These are phyloP conservation scores for Delphinapterus leucas DNA, from an alignment of 2,113 vertebrate species.

Conservation along the genomic window DNA sequence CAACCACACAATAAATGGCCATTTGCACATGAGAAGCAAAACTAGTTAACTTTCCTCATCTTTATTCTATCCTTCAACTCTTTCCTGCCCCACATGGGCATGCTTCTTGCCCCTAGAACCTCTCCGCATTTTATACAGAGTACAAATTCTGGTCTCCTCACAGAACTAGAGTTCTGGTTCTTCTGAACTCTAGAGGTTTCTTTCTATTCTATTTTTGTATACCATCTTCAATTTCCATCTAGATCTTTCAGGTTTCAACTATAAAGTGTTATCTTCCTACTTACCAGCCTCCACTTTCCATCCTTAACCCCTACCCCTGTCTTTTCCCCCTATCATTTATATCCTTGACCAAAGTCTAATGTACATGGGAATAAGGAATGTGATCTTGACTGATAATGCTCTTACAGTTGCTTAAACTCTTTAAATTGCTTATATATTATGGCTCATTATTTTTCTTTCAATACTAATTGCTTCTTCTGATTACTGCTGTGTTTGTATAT, in stretches of 20 bases:
- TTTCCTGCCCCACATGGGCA: background rate
- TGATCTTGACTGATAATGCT: background rate
- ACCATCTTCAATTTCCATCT: background rate
- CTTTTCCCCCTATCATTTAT: background rate
- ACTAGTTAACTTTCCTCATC: background rate
- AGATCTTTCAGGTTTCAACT: background rate
- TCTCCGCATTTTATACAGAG: background rate
- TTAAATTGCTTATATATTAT: background rate
- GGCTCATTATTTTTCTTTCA: constrained; percentile 26
- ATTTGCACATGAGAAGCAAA: background rate
- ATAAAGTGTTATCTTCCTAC: background rate
- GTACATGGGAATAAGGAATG: background rate
- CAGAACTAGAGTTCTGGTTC: background rate
- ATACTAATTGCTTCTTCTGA: background rate
- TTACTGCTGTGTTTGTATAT: background rate
- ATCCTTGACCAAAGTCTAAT: background rate
- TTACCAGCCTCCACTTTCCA: background rate
- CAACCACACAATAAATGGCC: background rate
- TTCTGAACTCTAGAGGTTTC: background rate
- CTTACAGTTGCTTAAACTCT: background rate
- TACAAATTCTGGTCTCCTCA: background rate
- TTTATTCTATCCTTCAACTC: background rate
- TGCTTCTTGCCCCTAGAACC: background rate
- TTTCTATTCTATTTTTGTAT: background rate
- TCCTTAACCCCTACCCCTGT: background rate